Percentiles rank a stretch among this genome's conserved stretches.
phyloP scores from a whole-genome alignment of 2,888 invertebrate genomes.

The Stegana nigrithorax region DNA sequence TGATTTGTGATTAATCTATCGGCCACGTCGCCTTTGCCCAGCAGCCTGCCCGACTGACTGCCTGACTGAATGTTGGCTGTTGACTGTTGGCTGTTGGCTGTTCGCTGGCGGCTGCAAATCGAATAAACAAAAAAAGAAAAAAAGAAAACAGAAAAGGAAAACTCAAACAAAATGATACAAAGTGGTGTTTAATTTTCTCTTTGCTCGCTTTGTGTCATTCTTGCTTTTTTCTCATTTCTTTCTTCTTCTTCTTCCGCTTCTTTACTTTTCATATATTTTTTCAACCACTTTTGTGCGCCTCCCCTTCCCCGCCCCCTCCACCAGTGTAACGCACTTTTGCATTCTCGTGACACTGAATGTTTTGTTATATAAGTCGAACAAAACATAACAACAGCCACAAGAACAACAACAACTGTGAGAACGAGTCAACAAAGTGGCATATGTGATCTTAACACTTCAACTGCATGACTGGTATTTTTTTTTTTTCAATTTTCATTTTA shows the following conservation, averaged over 20 bases:
- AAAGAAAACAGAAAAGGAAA: too few species aligned
- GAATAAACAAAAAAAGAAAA: too few species aligned
- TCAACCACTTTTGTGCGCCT: too few species aligned
- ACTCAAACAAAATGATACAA: constrained; percentile 1
- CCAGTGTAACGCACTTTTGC: too few species aligned
- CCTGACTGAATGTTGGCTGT: constrained; percentile 4
- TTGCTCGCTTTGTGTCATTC: background rate
- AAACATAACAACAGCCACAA: too few species aligned
- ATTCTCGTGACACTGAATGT: too few species aligned
- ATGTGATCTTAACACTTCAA: too few species aligned
- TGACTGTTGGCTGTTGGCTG: constrained; percentile 21
- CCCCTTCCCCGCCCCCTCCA: background rate
- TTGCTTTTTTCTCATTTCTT: background rate
- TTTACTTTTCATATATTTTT: background rate
- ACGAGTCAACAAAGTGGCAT: too few species aligned
- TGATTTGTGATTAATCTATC: too few species aligned
- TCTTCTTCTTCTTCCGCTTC: background rate
- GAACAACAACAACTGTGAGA: background rate
- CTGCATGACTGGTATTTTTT: too few species aligned
- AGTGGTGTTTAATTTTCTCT: constrained; percentile 8
- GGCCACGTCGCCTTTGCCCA: background rate
- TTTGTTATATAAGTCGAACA: too few species aligned
- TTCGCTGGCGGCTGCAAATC: constrained; percentile 15
- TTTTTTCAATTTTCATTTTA: too few species aligned
- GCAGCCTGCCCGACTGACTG: background rate